Conservation (phyloP, 2,888 invertebrate genomes). For the Nesidiocoris tenuis region DNA sequence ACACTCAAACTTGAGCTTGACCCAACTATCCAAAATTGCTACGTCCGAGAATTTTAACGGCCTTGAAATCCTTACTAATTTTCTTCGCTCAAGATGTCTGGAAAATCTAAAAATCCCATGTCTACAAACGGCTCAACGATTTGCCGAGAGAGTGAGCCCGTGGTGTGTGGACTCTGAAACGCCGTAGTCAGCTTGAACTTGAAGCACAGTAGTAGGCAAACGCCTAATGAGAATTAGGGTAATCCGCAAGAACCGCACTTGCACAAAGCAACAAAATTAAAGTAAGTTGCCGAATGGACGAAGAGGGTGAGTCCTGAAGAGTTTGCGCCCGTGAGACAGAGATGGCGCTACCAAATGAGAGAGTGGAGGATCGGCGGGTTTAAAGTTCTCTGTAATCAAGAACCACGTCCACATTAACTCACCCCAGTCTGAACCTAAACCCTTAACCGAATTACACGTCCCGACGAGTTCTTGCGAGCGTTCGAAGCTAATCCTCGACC, state of each 20-base stretch:
- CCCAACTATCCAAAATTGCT: no score
- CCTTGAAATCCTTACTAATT: no score
- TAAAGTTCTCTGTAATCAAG: slow-evolving; percentile 34
- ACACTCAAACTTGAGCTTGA: no score
- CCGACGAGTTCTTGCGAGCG: background rate
- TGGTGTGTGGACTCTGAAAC: background rate
- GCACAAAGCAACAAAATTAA: slow-evolving; percentile 33
- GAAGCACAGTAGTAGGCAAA: background rate
- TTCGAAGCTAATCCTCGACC: background rate
- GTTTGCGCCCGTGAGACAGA: background rate
- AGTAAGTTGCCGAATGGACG: slow-evolving; percentile 9
- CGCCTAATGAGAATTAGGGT: slow-evolving; percentile 33
- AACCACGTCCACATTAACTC: slow-evolving; percentile 30
- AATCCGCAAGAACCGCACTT: slow-evolving; percentile 18
- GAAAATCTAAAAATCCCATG: no score
- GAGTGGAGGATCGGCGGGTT: background rate
- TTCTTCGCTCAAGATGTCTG: no score
- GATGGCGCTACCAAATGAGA: background rate
- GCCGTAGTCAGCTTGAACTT: background rate
- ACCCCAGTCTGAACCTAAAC: slow-evolving; percentile 14
- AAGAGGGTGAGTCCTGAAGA: background rate
- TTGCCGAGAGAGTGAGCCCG: background rate
- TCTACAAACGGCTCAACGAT: no score
- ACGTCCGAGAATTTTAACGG: no score
- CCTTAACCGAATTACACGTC: slow-evolving; percentile 35